Percentiles rank a stretch among this genome's conserved stretches.
Evolutionary conservation across 2,113 vertebrate genomes (phyloP).

Genomic region (Boulengeromyrus knoepffleri): DNA sequence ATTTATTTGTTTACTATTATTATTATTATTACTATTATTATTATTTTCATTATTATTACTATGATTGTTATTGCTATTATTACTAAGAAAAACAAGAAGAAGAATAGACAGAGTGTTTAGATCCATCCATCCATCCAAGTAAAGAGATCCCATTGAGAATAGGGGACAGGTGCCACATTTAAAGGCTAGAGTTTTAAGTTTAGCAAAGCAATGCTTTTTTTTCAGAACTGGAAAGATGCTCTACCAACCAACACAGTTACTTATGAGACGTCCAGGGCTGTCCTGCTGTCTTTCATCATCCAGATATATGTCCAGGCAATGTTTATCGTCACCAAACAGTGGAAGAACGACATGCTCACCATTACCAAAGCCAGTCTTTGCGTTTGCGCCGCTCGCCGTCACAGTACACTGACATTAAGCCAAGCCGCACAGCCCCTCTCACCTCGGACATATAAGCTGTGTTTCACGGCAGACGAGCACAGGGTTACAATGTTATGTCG

Average conservation of each 20-base stretch:
- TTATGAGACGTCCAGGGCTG: neutral
- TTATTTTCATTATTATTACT: neutral
- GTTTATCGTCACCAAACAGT: neutral
- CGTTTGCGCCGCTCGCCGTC: neutral
- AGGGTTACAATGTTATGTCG: neutral
- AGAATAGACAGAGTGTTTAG: neutral
- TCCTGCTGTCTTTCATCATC: neutral
- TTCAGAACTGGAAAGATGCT: neutral
- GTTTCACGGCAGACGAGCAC: neutral
- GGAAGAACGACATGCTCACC: neutral
- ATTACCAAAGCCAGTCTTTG: neutral
- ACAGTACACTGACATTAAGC: neutral
- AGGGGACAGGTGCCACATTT: constrained; percentile 45
- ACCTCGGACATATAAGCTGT: neutral
- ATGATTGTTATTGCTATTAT: neutral
- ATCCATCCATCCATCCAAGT: constrained; percentile 69
- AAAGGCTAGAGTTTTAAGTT: constrained; percentile 39
- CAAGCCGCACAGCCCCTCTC: neutral
- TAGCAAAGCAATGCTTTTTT: neutral
- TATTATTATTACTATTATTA: neutral
- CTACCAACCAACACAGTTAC: neutral
- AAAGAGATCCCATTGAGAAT: constrained; percentile 48
- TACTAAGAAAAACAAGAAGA: neutral
- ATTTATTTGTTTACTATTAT: neutral
- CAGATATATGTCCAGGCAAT: neutral